Percentiles rank a stretch among this genome's conserved stretches.
Evolutionary conservation across 2,797 vertebrate genomes (phyloP).

Genomic region (Bradypodion pumilum): DNA sequence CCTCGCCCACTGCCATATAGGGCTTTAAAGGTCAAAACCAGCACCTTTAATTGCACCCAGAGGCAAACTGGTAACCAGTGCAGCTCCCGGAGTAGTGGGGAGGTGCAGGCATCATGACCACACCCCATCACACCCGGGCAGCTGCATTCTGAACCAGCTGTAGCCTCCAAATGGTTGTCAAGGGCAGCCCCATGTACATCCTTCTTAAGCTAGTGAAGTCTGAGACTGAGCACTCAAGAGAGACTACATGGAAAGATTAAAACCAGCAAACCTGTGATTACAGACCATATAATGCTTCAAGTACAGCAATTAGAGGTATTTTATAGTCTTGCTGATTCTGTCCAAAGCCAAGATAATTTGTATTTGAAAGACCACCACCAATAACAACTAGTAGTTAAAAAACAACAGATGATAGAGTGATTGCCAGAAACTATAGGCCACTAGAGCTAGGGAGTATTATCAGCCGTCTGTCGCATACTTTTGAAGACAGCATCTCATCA

Average conservation of each 20-base stretch:
- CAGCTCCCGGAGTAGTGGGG: too few relatives aligned
- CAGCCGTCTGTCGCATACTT: slow-evolving; percentile 13
- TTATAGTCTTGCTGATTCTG: slow-evolving; percentile 1
- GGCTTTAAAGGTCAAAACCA: too few relatives aligned
- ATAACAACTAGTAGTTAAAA: neutral
- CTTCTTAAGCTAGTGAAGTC: neutral
- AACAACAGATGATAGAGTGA: neutral
- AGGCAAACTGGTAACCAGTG: too few relatives aligned
- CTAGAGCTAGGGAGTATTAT: neutral
- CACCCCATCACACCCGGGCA: too few relatives aligned
- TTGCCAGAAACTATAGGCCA: neutral
- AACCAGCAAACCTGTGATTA: neutral
- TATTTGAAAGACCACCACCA: neutral
- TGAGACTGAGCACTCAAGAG: neutral
- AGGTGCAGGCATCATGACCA: too few relatives aligned
- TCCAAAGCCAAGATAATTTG: slow-evolving; percentile 2
- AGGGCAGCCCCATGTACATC: too few relatives aligned
- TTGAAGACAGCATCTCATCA: neutral
- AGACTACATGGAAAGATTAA: neutral
- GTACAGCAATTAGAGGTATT: neutral
- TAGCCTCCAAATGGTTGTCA: too few relatives aligned
- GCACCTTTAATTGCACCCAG: too few relatives aligned
- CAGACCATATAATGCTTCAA: neutral
- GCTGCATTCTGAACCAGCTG: too few relatives aligned
- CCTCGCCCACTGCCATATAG: too few relatives aligned